Evolutionary conservation across 2,113 vertebrate species (phyloP), one percentile per base, ranked within the genome.

Genomic region (Macquaria ambigua): DNA sequence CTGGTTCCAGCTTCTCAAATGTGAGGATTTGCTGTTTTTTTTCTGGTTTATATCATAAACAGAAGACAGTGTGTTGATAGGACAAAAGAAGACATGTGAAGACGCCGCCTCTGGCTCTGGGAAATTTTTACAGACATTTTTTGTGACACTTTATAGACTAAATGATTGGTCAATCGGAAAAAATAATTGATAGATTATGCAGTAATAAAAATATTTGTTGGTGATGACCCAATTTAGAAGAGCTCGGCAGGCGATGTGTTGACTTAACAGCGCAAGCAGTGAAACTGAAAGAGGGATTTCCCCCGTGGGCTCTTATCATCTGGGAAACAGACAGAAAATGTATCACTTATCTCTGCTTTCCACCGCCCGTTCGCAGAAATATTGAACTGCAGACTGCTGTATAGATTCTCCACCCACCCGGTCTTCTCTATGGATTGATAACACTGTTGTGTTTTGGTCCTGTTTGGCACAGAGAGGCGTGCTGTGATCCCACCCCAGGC

Each of bases 261-360:
- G 48, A 68, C 70, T 83, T 56, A 80, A 71, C 46, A 70, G 55
- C 15, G 15, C 59, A 63, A 43, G 69, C 82, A 75, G 16, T 34
- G 12, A 78, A 75, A 79, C 25, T 73, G 31, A 74, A 79, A 63
- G 23, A 66, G 77, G 85, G 69, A 50, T 82, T 81, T 71, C 80
- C 84, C 70, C 34, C 34, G 15, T n/a, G 28, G 50, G 81, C 58
- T 88, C 88, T 93, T 94, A 93, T 93, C 90, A 91, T 25, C 77
- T 85, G 53, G 79, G 72, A 91, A 86, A 77, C 84, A 90, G 91
- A 83, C 84, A 82, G 81, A 90, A 87, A 77, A 74, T 58, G 64
- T 73, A 9, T 86, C 70, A 72, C 55, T 91, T 92, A 87, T 93
- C 85, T 85, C 84, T 62, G 20, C 80, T 75, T 56, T 68, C 69